Evolutionary conservation across 2,888 invertebrate species (phyloP), one percentile per base, ranked within the genome.

Genomic region (Euspilapteryx auroguttella): DNA sequence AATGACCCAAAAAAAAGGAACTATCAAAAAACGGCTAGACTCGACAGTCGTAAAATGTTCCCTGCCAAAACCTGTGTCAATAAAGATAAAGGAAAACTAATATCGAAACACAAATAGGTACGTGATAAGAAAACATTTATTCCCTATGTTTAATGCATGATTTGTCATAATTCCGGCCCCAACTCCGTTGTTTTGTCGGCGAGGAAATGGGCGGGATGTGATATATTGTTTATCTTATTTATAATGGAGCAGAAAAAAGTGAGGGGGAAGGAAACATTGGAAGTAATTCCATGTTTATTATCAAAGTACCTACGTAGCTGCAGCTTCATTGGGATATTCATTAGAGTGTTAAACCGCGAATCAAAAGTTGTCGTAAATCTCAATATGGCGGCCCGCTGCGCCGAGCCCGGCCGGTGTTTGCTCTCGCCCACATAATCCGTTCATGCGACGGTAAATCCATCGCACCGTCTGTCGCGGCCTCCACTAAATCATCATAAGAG

Each of bases 61-160:
- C 63, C 59, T 52, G 47, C 56, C 49, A 48, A 63, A 71, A 69
- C 68, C 73, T 73, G 73, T 66, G 73, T 69, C 75, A 69, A 73
- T 71, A 71, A 69, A 73, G 73, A 75, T 73, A 75, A 73, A 69
- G 66, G 61, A 62, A 68, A 73, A 73, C 73, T 73, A 73, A 75
- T 75, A 73, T 71, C 65, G 63, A 64, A 73, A 68, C 71, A 71
- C 63, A 63, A 69, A 65, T 71, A 73, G 71, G 68, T 63, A 73
- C 75, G 75, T 75, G 75, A 73, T 75, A 73, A 73, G 75, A 73
- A 73, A 75, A 75, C 75, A 75, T 75, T 75, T 73, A 75, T 75
- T 73, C 71, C 65, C 73, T 56, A 73, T 75, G 75, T 75, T 75
- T 75, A 75, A 75, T 75, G 73, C 73, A 75, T 73, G 73, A 73